Base-by-base conservation (phyloP, 2,113 vertebrate species). In the Ciconia maguari region DNA sequence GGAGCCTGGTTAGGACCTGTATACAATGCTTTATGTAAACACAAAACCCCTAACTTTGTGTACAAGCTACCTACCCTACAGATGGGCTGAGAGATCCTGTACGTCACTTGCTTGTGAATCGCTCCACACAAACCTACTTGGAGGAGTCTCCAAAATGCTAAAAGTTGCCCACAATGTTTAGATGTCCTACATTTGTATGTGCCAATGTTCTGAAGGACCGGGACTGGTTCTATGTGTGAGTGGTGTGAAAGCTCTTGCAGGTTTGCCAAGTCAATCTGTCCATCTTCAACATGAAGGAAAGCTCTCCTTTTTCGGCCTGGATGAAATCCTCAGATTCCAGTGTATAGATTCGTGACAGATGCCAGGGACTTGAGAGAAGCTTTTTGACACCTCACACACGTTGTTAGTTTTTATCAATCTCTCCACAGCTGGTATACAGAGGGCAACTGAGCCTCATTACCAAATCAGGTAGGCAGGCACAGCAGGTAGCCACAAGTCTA, bases 181-280 rank as follows among this genome's bases (percentile, higher is more conserved):
- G 9, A 34, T 76, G 29, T 32, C 46, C 12, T 48, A 4, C 46
- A n/a, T 60, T 64, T 55, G 5, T 58, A 29, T 2, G 11, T 48
- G 18, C 7, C 14, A 70, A 8, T 3, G 7, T 5, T 51, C 15
- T 61, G 29, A 38, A 71, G 44, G 80, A 64, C 6, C 0, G 0
- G 20, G 6, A 15, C n/a, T 90, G 30, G 14, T 55, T 86, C 34
- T 72, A 12, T 27, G 6, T 42, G 8, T 52, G 41, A 85, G 5
- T 6, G 7, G 44, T 30, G 4, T 42, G 52, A 80, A 81, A 58
- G 6, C 10, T 49, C 19, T 83, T 57, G 14, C 0, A 0, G 16
- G 44, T 27, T 83, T 88, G 12, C 22, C 8, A 62, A 55, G 16
- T 77, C 17, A 74, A 4, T 36, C 13, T 42, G 30, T 7, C 22